Evolutionary conservation across 1,140 invertebrate species (phyloP).

Genomic region (Sminthurides bifidus): DNA sequence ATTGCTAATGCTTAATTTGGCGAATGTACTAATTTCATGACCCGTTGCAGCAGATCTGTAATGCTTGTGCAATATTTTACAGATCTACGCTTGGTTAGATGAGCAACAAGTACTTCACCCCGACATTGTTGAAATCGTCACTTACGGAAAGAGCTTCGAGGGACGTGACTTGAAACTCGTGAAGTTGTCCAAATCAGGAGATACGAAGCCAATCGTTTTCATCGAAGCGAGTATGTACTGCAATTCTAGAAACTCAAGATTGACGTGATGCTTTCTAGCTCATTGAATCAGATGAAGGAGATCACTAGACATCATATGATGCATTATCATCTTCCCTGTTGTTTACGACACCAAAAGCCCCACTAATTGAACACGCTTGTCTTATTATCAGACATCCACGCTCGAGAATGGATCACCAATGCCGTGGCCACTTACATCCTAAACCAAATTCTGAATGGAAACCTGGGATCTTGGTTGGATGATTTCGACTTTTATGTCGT

Average conservation of each 20-base stretch:
- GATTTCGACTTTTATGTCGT: conserved; percentile 52
- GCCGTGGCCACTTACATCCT: conserved; percentile 14
- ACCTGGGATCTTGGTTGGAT: conserved; percentile 45
- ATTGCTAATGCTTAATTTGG: too few species aligned
- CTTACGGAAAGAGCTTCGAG: too few species aligned
- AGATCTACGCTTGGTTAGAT: too few species aligned
- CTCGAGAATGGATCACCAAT: conserved; percentile 15
- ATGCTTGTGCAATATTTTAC: too few species aligned
- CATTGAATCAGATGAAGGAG: not conserved
- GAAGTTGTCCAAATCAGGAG: not conserved
- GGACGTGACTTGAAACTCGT: conserved; percentile 10
- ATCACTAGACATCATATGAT: not conserved
- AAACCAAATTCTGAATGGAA: conserved; percentile 31
- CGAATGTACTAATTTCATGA: too few species aligned
- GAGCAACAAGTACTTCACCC: too few species aligned
- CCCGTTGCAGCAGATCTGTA: too few species aligned
- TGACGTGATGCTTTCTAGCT: not conserved
- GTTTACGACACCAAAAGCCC: conserved; percentile 40
- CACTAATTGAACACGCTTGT: not conserved
- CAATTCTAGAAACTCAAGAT: conserved; percentile 37
- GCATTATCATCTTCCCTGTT: not conserved
- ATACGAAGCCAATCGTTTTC: conserved; percentile 3
- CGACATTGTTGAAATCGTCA: not conserved
- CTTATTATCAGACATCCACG: conserved; percentile 40
- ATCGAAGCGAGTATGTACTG: conserved; percentile 37